phyloP scores from a whole-genome alignment of 2,113 vertebrate genomes.

The Pituophis catenifer region DNA sequence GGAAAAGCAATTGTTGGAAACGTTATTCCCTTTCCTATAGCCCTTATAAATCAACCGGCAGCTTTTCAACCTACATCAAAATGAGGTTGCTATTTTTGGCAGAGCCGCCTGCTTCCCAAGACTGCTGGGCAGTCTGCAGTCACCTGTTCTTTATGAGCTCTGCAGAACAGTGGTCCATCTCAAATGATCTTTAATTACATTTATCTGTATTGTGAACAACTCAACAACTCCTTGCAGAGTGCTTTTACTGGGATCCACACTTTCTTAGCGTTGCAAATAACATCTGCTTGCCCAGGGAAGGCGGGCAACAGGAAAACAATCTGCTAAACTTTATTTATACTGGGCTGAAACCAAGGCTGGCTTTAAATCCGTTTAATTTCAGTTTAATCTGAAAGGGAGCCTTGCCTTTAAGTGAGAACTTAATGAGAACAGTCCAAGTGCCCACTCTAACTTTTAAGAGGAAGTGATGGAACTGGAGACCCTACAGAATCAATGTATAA shows the following conservation, averaged over 20 bases:
- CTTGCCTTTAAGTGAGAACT: slow-evolving; percentile 64
- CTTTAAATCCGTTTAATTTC: slow-evolving; percentile 69
- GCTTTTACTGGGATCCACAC: background rate
- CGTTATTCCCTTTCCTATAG: background rate
- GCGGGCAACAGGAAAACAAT: slow-evolving; percentile 45
- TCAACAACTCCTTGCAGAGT: background rate
- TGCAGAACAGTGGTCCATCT: background rate
- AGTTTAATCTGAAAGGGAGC: slow-evolving; percentile 66
- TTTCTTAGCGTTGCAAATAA: background rate
- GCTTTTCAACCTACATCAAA: background rate
- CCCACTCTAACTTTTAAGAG: slow-evolving; percentile 67
- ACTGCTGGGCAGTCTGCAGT: too few relatives aligned
- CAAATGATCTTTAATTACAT: background rate
- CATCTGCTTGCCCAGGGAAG: background rate
- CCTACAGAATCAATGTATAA: slow-evolving; percentile 46
- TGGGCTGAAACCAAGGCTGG: slow-evolving; percentile 68
- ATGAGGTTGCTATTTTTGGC: background rate
- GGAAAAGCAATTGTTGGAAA: fast-evolving
- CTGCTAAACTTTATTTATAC: slow-evolving; percentile 57
- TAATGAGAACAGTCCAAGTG: slow-evolving; percentile 71
- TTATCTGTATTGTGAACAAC: background rate
- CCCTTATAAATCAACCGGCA: background rate
- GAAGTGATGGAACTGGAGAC: slow-evolving; percentile 55
- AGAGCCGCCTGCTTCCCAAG: background rate
- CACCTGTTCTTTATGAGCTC: background rate